Evolutionary conservation across 2,797 vertebrate species (phyloP).

Genomic region (Neostethus bicornis): DNA sequence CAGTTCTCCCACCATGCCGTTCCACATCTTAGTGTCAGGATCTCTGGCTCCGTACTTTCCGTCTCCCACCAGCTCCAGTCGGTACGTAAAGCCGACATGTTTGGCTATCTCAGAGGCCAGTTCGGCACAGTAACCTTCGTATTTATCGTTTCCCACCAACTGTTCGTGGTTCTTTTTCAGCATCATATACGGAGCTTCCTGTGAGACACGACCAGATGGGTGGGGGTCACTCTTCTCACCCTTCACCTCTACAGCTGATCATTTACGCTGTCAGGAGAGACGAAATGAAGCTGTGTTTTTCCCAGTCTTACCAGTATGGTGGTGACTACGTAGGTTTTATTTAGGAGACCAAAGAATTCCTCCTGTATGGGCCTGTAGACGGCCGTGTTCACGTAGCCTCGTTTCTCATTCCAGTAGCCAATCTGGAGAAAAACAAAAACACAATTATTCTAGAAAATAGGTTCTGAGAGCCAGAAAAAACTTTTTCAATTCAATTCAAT

Average conservation of each 20-base stretch:
- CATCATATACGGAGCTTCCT: conserved; percentile 99
- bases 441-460: not conserved
- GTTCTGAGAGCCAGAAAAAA: no score
- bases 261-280: no score
- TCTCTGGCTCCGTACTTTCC: conserved; percentile 93
- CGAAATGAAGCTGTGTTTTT: not conserved
- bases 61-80: conserved; percentile 91
- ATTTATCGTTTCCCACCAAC: conserved; percentile 91
- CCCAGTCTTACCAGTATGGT: conserved; percentile 90
- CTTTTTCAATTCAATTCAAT: no score
- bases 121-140: conserved; percentile 97
- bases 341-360: conserved; percentile 88
- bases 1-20: conserved; percentile 98
- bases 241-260: no score
- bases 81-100: conserved; percentile 92
- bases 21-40: conserved; percentile 89
- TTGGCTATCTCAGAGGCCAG: conserved; percentile 94
- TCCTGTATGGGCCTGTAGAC: conserved; percentile 83
- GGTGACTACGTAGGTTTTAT: conserved; percentile 94
- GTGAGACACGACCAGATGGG: conserved; percentile 10
- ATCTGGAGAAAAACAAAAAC: conserved; percentile 77
- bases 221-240: no score
- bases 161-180: conserved; percentile 97
- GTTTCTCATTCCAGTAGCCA: conserved; percentile 92
- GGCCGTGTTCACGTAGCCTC: conserved; percentile 88